phyloP scores from a whole-genome alignment of 2,888 invertebrate species.

The Torymus tubicola region DNA sequence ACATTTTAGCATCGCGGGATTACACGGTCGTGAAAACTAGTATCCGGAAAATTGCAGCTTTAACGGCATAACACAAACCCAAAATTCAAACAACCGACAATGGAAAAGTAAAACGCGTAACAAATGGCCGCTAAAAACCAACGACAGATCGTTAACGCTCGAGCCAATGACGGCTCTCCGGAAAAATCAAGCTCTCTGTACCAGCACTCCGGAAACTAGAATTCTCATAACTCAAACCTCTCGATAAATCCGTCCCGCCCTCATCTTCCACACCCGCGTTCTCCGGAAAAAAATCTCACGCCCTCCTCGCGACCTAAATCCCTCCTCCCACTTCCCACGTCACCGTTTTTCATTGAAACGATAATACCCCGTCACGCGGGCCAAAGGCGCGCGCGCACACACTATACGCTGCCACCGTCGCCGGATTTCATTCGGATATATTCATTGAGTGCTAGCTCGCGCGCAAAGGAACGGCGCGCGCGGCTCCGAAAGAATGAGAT shows the following conservation, averaged over 20 bases:
- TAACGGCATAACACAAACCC: too few species aligned
- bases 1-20: too few species aligned
- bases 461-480: slow-evolving; percentile 22
- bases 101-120: too few species aligned
- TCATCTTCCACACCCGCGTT: not conserved
- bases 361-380: slow-evolving; percentile 34
- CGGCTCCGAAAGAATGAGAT: slow-evolving; percentile 41
- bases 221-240: slow-evolving; percentile 1
- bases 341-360: slow-evolving; percentile 53
- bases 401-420: too few species aligned
- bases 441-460: slow-evolving; percentile 47
- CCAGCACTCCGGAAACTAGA: too few species aligned
- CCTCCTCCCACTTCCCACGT: slow-evolving; percentile 4
- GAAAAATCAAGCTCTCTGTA: too few species aligned
- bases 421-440: slow-evolving; percentile 51
- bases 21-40: too few species aligned
- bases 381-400: not conserved
- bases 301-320: slow-evolving; percentile 34
- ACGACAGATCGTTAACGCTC: too few species aligned
- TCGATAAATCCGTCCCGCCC: slow-evolving; percentile 18
- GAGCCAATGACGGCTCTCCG: too few species aligned
- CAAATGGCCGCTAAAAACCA: too few species aligned
- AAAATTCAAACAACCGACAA: too few species aligned
- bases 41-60: too few species aligned
- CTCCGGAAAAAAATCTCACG: not conserved